Percentiles rank a stretch among this genome's conserved stretches.
Conservation (phyloP, 2,888 invertebrate species). For the Melieria picta region DNA sequence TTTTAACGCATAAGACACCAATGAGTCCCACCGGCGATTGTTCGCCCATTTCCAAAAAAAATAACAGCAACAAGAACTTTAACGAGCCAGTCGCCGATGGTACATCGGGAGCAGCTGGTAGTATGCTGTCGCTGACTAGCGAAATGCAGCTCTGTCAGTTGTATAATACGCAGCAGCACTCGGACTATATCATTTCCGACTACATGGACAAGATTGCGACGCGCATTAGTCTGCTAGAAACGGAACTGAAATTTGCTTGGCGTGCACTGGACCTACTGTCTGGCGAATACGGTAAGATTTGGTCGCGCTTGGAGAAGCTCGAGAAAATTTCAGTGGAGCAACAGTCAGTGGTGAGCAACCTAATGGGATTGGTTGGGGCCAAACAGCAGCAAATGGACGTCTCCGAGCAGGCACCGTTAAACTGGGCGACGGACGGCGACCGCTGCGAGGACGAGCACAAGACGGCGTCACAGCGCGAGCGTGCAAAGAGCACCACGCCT, state of each 20-base stretch:
- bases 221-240: slow-evolving; percentile 86
- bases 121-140: slow-evolving; percentile 55
- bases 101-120: slow-evolving; percentile 34
- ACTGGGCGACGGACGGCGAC: neutral
- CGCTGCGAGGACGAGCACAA: slow-evolving; percentile 28
- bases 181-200: slow-evolving; percentile 84
- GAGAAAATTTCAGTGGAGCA: slow-evolving; percentile 89
- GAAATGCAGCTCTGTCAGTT: slow-evolving; percentile 61
- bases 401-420: slow-evolving; percentile 16
- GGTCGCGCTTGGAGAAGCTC: slow-evolving; percentile 89
- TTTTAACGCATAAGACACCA: slow-evolving; percentile 35
- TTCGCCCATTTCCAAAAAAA: slow-evolving; percentile 37
- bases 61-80: slow-evolving; percentile 32
- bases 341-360: slow-evolving; percentile 88
- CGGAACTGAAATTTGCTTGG: slow-evolving; percentile 93
- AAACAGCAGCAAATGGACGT: slow-evolving; percentile 41
- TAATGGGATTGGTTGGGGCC: slow-evolving; percentile 69
- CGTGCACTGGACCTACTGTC: slow-evolving; percentile 88
- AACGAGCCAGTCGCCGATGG: neutral
- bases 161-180: slow-evolving; percentile 69
- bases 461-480: neutral
- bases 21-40: slow-evolving; percentile 35
- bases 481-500: neutral
- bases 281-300: slow-evolving; percentile 93
- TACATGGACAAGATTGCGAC: slow-evolving; percentile 92